Conservation (phyloP, 2,888 invertebrate genomes). For the Lordiphosa fenestrarum region DNA sequence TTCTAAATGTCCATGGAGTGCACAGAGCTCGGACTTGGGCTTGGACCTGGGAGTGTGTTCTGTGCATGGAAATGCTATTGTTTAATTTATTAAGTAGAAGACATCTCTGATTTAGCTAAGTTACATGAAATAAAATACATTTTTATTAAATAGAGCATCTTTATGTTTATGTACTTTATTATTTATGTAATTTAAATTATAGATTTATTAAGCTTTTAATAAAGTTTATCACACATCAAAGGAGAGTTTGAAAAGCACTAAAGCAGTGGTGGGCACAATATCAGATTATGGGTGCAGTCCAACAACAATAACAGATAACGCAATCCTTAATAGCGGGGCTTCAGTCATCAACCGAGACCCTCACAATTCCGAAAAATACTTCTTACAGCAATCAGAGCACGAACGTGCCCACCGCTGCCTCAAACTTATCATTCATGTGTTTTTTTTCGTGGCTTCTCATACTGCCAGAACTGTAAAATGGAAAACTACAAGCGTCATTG, state of each 20-base stretch:
- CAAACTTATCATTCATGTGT: too few relatives aligned
- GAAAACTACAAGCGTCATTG: too few relatives aligned
- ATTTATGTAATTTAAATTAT: conserved; percentile 63
- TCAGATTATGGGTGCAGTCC: too few relatives aligned
- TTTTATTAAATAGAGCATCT: conserved; percentile 27
- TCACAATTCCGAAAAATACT: too few relatives aligned
- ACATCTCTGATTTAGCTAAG: conserved; percentile 46
- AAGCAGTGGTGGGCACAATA: too few relatives aligned
- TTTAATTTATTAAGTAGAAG: conserved; percentile 52
- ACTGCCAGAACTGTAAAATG: too few relatives aligned
- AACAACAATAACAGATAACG: too few relatives aligned
- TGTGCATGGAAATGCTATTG: conserved; percentile 39
- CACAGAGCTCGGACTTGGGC: conserved; percentile 20
- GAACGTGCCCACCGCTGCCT: too few relatives aligned
- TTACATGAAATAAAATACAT: conserved; percentile 14
- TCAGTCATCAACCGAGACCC: too few relatives aligned
- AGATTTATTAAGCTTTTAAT: conserved; percentile 57
- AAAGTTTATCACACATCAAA: conserved; percentile 43
- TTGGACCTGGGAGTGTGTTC: conserved; percentile 2
- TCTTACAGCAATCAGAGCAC: too few relatives aligned
- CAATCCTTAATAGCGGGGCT: too few relatives aligned
- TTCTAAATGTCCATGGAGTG: conserved; percentile 46
- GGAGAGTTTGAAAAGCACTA: not conserved
- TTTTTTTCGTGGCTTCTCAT: too few relatives aligned
- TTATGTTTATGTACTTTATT: conserved; percentile 48